phyloP scores from a whole-genome alignment of 2,113 vertebrate genomes.

The Elanus axillaris region DNA sequence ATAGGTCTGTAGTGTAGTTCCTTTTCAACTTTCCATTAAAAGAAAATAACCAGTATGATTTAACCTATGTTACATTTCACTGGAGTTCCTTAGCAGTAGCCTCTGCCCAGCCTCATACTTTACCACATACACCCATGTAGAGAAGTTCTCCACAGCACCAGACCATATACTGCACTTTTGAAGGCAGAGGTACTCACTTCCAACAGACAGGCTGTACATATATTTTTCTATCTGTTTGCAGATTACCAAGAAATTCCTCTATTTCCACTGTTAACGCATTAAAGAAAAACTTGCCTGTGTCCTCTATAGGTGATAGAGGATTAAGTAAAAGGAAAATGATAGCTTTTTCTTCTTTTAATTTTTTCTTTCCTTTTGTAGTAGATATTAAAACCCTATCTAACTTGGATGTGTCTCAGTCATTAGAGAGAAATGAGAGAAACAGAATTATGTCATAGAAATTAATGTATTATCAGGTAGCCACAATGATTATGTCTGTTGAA shows the following conservation, averaged over 20 bases:
- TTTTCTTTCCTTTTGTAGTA: background rate
- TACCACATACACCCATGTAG: background rate
- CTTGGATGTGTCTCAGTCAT: background rate
- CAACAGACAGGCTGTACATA: background rate
- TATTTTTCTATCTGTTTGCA: background rate
- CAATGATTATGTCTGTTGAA: background rate
- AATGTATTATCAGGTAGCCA: background rate
- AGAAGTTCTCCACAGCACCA: background rate
- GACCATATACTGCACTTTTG: background rate
- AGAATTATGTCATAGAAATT: background rate
- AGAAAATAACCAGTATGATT: background rate
- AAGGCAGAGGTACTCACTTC: background rate
- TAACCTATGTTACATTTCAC: background rate
- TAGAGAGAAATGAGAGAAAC: background rate
- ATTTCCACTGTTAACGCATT: background rate
- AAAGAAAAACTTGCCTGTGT: background rate
- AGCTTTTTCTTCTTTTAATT: background rate
- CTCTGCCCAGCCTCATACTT: background rate
- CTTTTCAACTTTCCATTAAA: background rate
- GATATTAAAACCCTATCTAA: background rate
- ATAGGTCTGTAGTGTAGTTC: background rate
- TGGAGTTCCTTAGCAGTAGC: background rate
- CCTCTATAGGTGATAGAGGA: fast-evolving
- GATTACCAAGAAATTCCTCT: background rate
- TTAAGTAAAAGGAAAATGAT: background rate